These are phyloP conservation scores for Drosophila orosa DNA, from an alignment of 1,140 invertebrate genomes.

Conservation along the genomic window DNA sequence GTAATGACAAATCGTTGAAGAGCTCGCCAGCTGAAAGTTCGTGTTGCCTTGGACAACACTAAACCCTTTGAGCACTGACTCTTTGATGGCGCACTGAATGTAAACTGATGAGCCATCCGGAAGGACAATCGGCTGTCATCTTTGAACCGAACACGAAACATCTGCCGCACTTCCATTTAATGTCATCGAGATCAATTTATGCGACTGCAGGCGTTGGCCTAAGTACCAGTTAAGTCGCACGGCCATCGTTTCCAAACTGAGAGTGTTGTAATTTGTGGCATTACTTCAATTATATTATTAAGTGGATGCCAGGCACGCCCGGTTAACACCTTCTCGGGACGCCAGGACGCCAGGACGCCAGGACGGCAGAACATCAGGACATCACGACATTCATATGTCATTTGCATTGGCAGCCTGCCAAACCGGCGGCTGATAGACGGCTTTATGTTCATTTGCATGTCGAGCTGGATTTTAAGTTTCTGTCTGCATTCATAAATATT, in stretches of 20 bases:
- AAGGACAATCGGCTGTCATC: conserved; percentile 24
- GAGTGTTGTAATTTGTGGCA: conserved; percentile 58
- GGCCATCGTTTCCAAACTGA: conserved; percentile 30
- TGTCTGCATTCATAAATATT: conserved; percentile 59
- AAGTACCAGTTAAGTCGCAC: conserved; percentile 41
- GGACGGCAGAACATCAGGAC: neutral
- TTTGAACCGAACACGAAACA: conserved; percentile 3
- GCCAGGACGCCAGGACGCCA: neutral
- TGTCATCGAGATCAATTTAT: conserved; percentile 53
- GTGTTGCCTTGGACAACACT: neutral
- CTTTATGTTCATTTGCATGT: conserved; percentile 47
- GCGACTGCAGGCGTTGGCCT: conserved; percentile 20
- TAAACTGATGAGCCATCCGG: conserved; percentile 16
- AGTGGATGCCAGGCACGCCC: conserved; percentile 45
- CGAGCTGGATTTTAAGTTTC: conserved; percentile 48
- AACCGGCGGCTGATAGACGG: conserved; percentile 37
- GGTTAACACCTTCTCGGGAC: conserved; percentile 32
- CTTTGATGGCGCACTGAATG: conserved; percentile 16
- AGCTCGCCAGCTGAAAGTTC: conserved; percentile 33
- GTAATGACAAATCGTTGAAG: conserved; percentile 75
- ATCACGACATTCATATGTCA: conserved; percentile 32
- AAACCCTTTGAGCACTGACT: neutral
- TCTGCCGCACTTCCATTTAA: conserved; percentile 30
- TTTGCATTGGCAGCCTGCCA: conserved; percentile 45
- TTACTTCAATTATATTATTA: conserved; percentile 72